Evolutionary conservation across 2,113 vertebrate species (phyloP).

Genomic region (Spizaetus ornatus): DNA sequence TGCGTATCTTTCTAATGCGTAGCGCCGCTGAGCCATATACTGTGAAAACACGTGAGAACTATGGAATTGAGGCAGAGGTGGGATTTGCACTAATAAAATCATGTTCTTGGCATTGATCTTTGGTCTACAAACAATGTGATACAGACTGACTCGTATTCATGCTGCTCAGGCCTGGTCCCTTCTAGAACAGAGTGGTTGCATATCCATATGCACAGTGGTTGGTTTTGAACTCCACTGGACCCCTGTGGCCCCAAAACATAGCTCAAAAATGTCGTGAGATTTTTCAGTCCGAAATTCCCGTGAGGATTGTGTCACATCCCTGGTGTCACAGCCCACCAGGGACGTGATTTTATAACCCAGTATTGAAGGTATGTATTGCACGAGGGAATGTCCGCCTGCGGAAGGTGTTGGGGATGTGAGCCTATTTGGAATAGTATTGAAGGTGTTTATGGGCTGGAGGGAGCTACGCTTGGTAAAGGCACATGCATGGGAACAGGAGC

Average conservation of each 20-base stretch:
- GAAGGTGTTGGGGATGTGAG: not conserved
- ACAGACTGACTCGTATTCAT: not conserved
- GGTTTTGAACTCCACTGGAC: not conserved
- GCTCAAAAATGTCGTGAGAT: not conserved
- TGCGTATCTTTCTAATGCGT: accelerated
- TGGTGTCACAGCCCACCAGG: not conserved
- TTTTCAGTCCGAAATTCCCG: accelerated
- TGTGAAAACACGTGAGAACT: not conserved
- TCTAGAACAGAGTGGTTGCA: not conserved
- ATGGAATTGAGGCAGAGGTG: not conserved
- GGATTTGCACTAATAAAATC: not conserved
- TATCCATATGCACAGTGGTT: not conserved
- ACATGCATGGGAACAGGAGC: not conserved
- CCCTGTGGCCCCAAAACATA: not conserved
- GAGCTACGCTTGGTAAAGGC: not conserved
- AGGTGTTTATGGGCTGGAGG: not conserved
- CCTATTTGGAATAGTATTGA: not conserved
- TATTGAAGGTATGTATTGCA: not conserved
- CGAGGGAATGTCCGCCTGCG: not conserved
- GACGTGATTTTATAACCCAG: not conserved
- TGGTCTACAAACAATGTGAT: not conserved
- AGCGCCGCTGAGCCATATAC: not conserved
- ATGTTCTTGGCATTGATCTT: not conserved
- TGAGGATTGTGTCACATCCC: not conserved
- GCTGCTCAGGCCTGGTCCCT: not conserved